Evolutionary conservation across 2,888 invertebrate species (phyloP), one percentile per base, ranked within the genome.

Genomic region (Watsonalla cultraria): DNA sequence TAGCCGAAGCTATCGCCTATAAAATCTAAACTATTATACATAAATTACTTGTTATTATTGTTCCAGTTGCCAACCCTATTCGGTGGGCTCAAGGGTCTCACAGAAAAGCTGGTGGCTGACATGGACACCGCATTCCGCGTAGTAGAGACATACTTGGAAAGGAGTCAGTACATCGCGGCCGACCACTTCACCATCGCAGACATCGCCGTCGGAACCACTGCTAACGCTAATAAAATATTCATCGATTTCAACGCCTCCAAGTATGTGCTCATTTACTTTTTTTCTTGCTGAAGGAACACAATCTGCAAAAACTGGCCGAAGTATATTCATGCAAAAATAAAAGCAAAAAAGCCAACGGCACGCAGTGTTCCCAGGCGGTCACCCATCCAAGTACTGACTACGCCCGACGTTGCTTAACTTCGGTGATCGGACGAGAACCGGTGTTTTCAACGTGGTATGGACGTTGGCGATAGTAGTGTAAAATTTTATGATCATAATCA

Each of bases 401-500:
- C 85, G 86, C 84, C 87, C 84, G 82, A 86, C 78, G 84, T 83
- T 86, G 85, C 84, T 85, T 87, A 83, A 86, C 84, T 86, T 86
- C 86, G 85, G 87, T 87, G 87, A 87, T 87, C 86, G 85, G 86
- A 88, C 85, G 86, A 86, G 86, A 86, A 84, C 83, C 86, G 84
- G 86, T 84, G 84, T 82, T 64, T 83, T 85, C 83, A 86, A 83
- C 82, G 76, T 67, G 60, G 65, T 67, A 65, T 65, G 65, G 65
- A 63, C 67, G 67, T 66, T 64, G 11, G 42, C 42, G 24, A 24
- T 24, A 24, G 4, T 24, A 24, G 24, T 24, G 24, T 1, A 4
- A 24, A 24, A 24, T 24, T 24, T 24, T 24, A 24, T 24, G 4
- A 24, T 24, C 4, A 24, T 24, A 24, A 24, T 24, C 24, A 24